phyloP scores from a whole-genome alignment of 2,113 vertebrate genomes.

The Chascanopsetta lugubris region DNA sequence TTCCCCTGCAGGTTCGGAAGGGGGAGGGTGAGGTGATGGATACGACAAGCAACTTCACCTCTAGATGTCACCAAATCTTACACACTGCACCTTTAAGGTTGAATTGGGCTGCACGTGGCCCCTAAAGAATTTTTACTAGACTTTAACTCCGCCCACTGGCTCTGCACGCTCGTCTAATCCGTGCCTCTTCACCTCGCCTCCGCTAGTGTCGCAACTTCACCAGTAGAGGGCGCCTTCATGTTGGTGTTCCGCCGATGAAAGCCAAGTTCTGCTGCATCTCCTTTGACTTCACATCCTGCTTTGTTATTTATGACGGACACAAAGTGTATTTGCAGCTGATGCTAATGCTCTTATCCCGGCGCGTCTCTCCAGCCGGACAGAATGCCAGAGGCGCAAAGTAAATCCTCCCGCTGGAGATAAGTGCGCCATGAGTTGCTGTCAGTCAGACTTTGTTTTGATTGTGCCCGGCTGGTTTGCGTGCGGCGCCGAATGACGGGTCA shows the following conservation, averaged over 20 bases:
- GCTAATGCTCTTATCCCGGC: conserved; percentile 10
- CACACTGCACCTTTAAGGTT: too few relatives aligned
- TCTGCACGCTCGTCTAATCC: not conserved
- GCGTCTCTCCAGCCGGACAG: not conserved
- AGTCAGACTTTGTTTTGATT: conserved; percentile 31
- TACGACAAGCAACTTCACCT: too few relatives aligned
- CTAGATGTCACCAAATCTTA: too few relatives aligned
- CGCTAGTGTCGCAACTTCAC: not conserved
- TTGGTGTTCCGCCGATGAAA: not conserved
- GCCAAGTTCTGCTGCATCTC: not conserved
- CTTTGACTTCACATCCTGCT: not conserved
- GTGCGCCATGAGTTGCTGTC: conserved; percentile 4
- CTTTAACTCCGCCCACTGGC: not conserved
- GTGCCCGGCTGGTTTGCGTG: conserved; percentile 1
- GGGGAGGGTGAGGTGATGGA: too few relatives aligned
- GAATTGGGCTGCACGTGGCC: too few relatives aligned
- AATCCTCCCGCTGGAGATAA: conserved; percentile 14
- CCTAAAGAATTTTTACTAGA: too few relatives aligned
- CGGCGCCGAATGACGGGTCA: conserved; percentile 10
- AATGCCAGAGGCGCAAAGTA: conserved; percentile 12
- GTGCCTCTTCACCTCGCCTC: not conserved
- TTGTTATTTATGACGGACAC: conserved; percentile 16
- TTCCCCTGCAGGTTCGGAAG: too few relatives aligned
- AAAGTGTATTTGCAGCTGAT: conserved; percentile 1
- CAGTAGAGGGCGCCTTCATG: not conserved